Conservation (phyloP, 2,888 invertebrate species). For the Xestia sexstrigata region DNA sequence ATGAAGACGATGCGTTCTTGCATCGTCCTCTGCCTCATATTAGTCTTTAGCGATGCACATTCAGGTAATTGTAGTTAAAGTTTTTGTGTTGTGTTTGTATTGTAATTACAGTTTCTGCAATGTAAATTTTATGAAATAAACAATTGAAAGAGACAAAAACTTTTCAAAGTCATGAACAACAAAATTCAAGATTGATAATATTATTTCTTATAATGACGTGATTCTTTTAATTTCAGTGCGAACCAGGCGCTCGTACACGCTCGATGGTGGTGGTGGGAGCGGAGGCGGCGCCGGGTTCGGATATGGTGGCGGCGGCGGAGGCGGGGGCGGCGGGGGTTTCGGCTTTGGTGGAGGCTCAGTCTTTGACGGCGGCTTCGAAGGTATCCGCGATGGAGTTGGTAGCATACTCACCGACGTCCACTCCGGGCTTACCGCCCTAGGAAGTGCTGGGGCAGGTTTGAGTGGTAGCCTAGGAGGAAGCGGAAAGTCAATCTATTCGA, state of each 20-base stretch:
- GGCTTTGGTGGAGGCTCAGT: conserved; percentile 69
- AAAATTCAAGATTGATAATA: neutral
- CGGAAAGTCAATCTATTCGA: conserved; percentile 80
- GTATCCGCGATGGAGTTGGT: conserved; percentile 76
- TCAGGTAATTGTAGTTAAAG: conserved; percentile 71
- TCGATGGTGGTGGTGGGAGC: conserved; percentile 67
- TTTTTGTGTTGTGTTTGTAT: conserved; percentile 32
- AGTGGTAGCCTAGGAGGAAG: conserved; percentile 67
- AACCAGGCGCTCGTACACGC: conserved; percentile 77
- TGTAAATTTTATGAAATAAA: conserved; percentile 5
- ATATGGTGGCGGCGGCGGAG: conserved; percentile 67
- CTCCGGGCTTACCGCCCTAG: conserved; percentile 72
- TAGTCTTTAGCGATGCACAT: conserved; percentile 68
- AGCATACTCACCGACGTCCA: conserved; percentile 78
- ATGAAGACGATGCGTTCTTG: conserved; percentile 79
- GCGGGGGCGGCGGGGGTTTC: conserved; percentile 69
- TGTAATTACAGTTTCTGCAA: conserved; percentile 29
- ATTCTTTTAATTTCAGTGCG: conserved; percentile 76
- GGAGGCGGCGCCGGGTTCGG: conserved; percentile 66
- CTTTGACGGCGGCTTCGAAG: conserved; percentile 69
- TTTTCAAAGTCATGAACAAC: neutral
- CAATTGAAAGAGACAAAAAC: neutral
- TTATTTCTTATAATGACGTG: conserved; percentile 20
- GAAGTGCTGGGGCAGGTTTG: conserved; percentile 63
- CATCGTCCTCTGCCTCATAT: conserved; percentile 71